phyloP scores from a whole-genome alignment of 2,113 vertebrate species.

The Oreochromis tanganicae region DNA sequence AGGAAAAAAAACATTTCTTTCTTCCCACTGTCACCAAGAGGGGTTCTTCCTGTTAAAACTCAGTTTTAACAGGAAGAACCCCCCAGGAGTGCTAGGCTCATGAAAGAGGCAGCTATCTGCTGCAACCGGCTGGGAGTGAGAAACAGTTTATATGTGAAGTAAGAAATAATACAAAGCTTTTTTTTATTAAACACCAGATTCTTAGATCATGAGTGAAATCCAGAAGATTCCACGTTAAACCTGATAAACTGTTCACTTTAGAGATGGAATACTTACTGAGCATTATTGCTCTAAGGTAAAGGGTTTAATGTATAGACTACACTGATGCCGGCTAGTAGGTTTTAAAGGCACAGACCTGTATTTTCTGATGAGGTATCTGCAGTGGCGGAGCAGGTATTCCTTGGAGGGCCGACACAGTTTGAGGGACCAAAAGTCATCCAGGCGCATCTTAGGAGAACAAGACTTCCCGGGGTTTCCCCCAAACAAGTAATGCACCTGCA shows the following conservation, averaged over 20 bases:
- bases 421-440: conserved; percentile 98
- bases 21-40: too few species aligned
- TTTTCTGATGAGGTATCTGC: conserved; percentile 97
- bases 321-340: neutral
- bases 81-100: neutral
- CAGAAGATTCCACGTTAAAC: neutral
- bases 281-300: accelerated
- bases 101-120: neutral
- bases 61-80: neutral
- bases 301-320: neutral
- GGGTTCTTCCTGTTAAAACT: too few species aligned
- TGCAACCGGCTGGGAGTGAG: neutral
- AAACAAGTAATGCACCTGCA: conserved; percentile 96
- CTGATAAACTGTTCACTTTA: neutral
- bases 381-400: conserved; percentile 95
- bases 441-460: conserved; percentile 96
- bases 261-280: neutral
- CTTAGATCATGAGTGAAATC: neutral
- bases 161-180: neutral
- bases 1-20: too few species aligned
- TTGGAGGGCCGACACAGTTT: conserved; percentile 97
- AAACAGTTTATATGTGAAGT: neutral
- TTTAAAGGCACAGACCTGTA: conserved; percentile 79
- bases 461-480: conserved; percentile 98
- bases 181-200: neutral